phyloP scores from a whole-genome alignment of 2,113 vertebrate species.

The Gymnorhina tibicen region DNA sequence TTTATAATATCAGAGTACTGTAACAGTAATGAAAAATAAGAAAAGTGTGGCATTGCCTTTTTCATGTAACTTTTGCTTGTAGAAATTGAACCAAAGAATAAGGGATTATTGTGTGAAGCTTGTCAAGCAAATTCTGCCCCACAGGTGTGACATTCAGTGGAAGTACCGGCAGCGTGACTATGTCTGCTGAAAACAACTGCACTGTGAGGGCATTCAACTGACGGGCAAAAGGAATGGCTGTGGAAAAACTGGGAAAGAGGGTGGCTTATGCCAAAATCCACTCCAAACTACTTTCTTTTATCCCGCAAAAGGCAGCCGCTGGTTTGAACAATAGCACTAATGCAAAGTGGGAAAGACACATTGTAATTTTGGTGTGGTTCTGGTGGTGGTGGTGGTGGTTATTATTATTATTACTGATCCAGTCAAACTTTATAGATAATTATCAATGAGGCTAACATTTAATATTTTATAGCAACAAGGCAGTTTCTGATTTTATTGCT shows the following conservation, averaged over 20 bases:
- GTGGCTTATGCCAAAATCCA: background rate
- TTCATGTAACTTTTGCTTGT: background rate
- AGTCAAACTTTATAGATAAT: background rate
- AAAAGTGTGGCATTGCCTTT: background rate
- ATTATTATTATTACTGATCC: background rate
- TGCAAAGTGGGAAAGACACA: background rate
- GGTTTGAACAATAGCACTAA: background rate
- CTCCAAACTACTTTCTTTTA: background rate
- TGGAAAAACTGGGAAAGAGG: background rate
- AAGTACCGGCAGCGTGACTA: background rate
- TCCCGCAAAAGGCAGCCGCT: background rate
- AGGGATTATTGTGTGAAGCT: background rate
- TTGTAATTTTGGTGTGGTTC: background rate
- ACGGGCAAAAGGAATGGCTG: background rate
- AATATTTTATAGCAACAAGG: background rate
- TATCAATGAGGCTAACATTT: background rate
- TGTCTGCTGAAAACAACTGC: background rate
- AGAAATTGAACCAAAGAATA: background rate
- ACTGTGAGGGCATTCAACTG: background rate
- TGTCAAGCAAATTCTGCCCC: background rate
- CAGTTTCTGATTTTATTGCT: background rate
- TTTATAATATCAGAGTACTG: background rate
- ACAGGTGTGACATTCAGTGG: background rate
- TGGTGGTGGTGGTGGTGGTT: too few species aligned
- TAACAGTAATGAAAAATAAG: background rate